Evolutionary conservation across 2,113 vertebrate species (phyloP).

Genomic region (Gulo gulo): DNA sequence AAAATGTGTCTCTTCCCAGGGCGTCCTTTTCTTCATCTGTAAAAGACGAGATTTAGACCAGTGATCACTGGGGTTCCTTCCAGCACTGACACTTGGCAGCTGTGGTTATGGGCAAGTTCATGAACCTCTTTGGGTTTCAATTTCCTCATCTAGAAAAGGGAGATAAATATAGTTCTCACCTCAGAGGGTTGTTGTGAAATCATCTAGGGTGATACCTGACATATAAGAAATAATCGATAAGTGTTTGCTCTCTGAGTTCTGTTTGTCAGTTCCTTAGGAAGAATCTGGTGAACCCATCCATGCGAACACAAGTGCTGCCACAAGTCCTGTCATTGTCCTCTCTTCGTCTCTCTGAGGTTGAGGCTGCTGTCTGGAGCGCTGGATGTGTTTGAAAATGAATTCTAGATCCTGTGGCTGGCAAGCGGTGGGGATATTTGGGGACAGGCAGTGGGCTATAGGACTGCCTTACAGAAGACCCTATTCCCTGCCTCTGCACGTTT

Average conservation of each 20-base stretch:
- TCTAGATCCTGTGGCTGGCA: background rate
- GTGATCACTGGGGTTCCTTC: background rate
- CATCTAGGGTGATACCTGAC: slow-evolving; percentile 15
- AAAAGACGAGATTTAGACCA: background rate
- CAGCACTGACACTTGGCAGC: background rate
- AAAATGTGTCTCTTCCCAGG: background rate
- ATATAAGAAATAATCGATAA: background rate
- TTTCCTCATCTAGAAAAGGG: slow-evolving; percentile 32
- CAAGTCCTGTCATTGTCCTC: background rate
- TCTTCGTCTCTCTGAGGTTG: background rate
- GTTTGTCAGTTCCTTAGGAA: background rate
- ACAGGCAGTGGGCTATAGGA: background rate
- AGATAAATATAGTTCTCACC: background rate
- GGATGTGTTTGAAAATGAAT: background rate
- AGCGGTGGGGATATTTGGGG: background rate
- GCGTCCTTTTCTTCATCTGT: background rate
- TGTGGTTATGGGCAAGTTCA: background rate
- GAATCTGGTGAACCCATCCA: background rate
- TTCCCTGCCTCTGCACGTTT: background rate
- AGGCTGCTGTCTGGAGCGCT: background rate
- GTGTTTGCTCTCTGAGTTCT: background rate
- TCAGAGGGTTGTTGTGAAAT: slow-evolving; percentile 26
- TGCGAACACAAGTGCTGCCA: background rate
- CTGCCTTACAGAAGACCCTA: background rate
- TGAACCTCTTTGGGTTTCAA: background rate